Percentiles rank a stretch among this genome's conserved stretches.
These are phyloP conservation scores for Latrodectus elegans DNA, from an alignment of 2,888 invertebrate species.

Conservation along the genomic window DNA sequence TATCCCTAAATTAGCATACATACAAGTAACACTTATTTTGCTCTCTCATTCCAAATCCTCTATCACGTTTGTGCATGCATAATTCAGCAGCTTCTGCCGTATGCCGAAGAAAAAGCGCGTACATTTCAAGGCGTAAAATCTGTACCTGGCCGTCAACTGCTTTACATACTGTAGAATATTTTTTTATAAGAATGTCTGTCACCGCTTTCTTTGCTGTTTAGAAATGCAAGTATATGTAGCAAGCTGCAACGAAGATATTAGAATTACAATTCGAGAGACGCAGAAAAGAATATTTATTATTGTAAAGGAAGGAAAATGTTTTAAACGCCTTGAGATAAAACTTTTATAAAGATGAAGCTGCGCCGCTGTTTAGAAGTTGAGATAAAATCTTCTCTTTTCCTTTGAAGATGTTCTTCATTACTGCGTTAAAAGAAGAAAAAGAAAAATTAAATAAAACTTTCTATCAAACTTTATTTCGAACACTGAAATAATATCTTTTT, in stretches of 20 bases:
- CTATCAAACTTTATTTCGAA: no score
- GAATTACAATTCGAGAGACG: conserved; percentile 43
- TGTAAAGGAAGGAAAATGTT: conserved; percentile 14
- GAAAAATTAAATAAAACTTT: no score
- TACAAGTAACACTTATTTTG: conserved; percentile 62
- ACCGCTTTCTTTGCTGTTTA: conserved; percentile 24
- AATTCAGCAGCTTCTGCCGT: conserved; percentile 35
- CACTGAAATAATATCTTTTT: no score
- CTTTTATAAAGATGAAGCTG: conserved; percentile 33
- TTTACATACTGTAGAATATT: conserved; percentile 37
- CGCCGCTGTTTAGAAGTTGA: conserved; percentile 4
- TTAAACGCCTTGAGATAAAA: conserved; percentile 9
- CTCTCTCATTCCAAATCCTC: conserved; percentile 46
- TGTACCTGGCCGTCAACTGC: conserved; percentile 30
- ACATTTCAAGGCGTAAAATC: conserved; percentile 13
- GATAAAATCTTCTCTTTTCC: conserved; percentile 22
- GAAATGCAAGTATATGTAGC: conserved; percentile 16
- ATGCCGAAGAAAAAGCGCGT: conserved; percentile 18
- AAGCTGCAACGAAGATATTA: conserved; percentile 29
- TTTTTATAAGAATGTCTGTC: background rate
- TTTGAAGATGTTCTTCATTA: background rate
- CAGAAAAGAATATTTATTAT: conserved; percentile 50
- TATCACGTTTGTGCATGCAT: conserved; percentile 52
- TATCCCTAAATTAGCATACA: conserved; percentile 63
- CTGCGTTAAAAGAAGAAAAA: no score